These are phyloP conservation scores for Holothuria scabra DNA, from an alignment of 53 echinoderm and acorn worm genomes.

Conservation along the genomic window DNA sequence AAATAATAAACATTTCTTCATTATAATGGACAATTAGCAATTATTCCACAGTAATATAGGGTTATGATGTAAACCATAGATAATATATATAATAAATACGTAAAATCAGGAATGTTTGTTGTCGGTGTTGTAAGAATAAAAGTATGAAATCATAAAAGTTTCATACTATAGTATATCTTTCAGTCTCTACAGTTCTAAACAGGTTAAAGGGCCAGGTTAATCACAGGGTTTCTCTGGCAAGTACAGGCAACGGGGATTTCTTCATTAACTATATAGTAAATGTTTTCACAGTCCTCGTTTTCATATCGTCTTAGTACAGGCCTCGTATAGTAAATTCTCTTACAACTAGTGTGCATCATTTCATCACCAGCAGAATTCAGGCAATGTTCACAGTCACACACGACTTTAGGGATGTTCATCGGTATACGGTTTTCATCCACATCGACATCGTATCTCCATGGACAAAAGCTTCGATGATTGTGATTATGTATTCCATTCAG, in stretches of 20 bases:
- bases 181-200: too few relatives aligned
- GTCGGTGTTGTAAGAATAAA: too few relatives aligned
- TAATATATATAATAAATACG: too few relatives aligned
- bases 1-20: too few relatives aligned
- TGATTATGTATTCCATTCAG: neutral
- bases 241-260: slow-evolving; percentile 15
- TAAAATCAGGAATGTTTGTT: too few relatives aligned
- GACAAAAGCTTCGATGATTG: slow-evolving; percentile 8
- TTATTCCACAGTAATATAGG: too few relatives aligned
- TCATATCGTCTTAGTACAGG: neutral
- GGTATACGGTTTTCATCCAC: slow-evolving; percentile 20
- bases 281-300: neutral
- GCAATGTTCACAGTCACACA: neutral
- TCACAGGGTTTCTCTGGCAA: slow-evolving; percentile 8
- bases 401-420: neutral
- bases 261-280: neutral
- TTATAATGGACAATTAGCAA: too few relatives aligned
- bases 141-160: too few relatives aligned
- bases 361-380: neutral
- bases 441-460: slow-evolving; percentile 7
- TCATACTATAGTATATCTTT: too few relatives aligned
- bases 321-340: neutral
- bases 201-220: too few relatives aligned
- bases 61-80: too few relatives aligned
- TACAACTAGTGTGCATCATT: neutral